Base-by-base conservation (phyloP, 2,113 vertebrate genomes). In the Paracanthobrama guichenoti region DNA sequence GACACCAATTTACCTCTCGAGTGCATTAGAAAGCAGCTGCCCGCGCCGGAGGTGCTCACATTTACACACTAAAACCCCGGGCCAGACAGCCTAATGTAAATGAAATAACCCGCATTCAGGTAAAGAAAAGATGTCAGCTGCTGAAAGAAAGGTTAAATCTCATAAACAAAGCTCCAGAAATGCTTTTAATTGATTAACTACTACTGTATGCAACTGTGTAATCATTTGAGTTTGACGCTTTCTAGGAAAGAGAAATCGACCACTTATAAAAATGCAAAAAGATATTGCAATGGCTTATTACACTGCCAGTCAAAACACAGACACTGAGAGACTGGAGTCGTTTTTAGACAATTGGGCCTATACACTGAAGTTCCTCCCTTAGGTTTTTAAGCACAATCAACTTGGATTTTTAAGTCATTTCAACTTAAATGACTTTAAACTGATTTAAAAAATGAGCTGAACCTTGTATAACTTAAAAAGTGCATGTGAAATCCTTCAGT, bases 1-100 rank as follows among this genome's bases (percentile, higher is more conserved):
- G 90, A 91, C 90, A 90, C 88, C 94, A 93, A 94, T 87, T 90
- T 93, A 92, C 93, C 94, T 95, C 90, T 48, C 91, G 93, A 95
- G 91, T 92, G 92, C 92, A 92, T 90, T 91, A 90, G 91, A 89
- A 92, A 89, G 90, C 91, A 55, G 74, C 79, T 74, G 81, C 24
- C 76, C 39, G 53, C 64, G 4, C 28, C 77, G 59, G 79, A 81
- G 64, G 57, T 55, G 42, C 60, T 55, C 80, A 55, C 62, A 79
- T 80, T 64, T 73, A 87, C 77, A 73, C 57, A 26, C 35, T 50
- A 67, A 84, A 79, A 57, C 75, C 71, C 44, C n/a, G 22, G 53
- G 48, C 66, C 60, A 66, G 75, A 35, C 59, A 46, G 14, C 55
- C 16, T 66, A 60, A 66, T 76, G 62, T 57, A 80, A 60, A 75